These are phyloP conservation scores for Pogonomyrmex californicus DNA, from an alignment of 1,140 invertebrate species.

Conservation along the genomic window DNA sequence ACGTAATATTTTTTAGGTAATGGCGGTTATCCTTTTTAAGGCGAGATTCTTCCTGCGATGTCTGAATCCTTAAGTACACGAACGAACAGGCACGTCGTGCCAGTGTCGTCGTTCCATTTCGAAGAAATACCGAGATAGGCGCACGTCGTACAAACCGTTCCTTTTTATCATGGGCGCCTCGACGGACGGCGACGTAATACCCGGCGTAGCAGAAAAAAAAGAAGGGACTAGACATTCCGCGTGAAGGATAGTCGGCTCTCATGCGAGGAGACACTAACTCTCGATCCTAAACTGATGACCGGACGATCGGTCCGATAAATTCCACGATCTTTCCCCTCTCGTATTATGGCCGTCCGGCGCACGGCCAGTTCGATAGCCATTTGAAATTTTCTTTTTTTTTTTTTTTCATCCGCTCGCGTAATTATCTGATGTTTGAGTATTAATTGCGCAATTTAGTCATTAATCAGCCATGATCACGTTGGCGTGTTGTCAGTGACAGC, in stretches of 20 bases:
- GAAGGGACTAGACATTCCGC: constrained; percentile 15
- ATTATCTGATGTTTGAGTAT: constrained; percentile 51
- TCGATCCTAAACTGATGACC: constrained; percentile 60
- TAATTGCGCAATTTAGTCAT: constrained; percentile 56
- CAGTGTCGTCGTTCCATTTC: constrained; percentile 54
- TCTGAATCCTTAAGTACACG: constrained; percentile 44
- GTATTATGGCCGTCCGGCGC: constrained; percentile 50
- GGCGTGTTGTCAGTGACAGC: constrained; percentile 29
- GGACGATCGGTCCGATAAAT: constrained; percentile 61
- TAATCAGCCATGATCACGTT: constrained; percentile 43
- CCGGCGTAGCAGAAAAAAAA: constrained; percentile 38
- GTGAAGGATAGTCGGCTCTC: constrained; percentile 67
- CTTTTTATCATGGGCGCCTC: constrained; percentile 66
- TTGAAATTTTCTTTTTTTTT: not conserved
- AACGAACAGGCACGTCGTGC: constrained; percentile 8
- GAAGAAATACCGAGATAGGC: constrained; percentile 57
- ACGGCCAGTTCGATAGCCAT: constrained; percentile 28
- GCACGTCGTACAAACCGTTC: constrained; percentile 53
- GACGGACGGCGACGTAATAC: constrained; percentile 28
- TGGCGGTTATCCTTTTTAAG: constrained; percentile 32
- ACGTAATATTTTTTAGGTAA: constrained; percentile 31
- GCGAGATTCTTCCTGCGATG: constrained; percentile 23
- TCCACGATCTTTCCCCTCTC: constrained; percentile 39
- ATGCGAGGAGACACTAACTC: constrained; percentile 61
- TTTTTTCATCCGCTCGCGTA: constrained; percentile 16